Base-by-base conservation (phyloP, 1,140 invertebrate genomes). In the Drosophila serrata region DNA sequence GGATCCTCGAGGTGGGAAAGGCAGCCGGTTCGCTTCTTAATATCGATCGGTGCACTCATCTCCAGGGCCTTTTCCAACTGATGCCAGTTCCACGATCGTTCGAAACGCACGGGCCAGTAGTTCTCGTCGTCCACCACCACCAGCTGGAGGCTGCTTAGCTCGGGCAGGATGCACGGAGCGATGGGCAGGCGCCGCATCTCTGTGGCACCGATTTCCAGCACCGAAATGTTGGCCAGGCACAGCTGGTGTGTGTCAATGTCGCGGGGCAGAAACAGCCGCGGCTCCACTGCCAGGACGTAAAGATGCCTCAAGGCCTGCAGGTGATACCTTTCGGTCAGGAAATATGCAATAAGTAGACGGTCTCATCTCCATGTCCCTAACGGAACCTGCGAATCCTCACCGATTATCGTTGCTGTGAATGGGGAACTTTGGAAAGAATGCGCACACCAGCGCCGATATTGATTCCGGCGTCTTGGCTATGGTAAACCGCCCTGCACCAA, bases 361-460 rank as follows among this genome's bases (percentile, higher is more conserved):
- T 43, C 43, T 45, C 19, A 24, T 7, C 19, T 6, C 17, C n/a
- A 3, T 40, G 5, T 13, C 29, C 7, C 22, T 5, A 24, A 6
- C 1, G 3, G 43, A 45, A 24, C 11, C 29, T n/a, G 5, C 0
- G 5, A 24, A n/a, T 19, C 27, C 78, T 48, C 13, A 87, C 84
- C 91, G 95, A 93, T 99, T 99, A 92, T 99, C 98, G 91, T 98
- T 98, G 85, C 97, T 98, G 92, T 99, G 97, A 5, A 96, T 98
- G 45, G 99, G 99, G 93, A 98, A 99, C 93, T 99, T 99, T 4
- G 99, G 99, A 93, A 98, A 99, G 92, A 99, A 96, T 3, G 98
- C 97, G 91, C 97, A 97, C 39, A 99, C 93, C 39, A 99, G 93
- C 0, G 98, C 97, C 6, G 98, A 98, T 9, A 99, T 95, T 12